Evolutionary conservation across 2,888 invertebrate species (phyloP).

Genomic region (Leucoma salicis): DNA sequence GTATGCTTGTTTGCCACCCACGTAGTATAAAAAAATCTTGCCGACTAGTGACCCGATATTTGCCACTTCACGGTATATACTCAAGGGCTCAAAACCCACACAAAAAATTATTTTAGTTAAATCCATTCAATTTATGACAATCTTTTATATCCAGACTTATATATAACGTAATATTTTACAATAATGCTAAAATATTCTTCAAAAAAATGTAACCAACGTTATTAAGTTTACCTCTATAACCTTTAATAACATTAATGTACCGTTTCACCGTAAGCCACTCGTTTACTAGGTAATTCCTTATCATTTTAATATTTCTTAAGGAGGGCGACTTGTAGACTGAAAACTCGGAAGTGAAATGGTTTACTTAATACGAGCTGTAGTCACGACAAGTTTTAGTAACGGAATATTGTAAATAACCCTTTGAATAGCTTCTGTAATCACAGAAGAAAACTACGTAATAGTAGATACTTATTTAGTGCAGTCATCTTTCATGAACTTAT

Average conservation of each 20-base stretch:
- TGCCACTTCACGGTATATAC: too few species aligned
- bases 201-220: slow-evolving; percentile 8
- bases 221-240: slow-evolving; percentile 8
- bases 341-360: slow-evolving; percentile 36
- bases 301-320: slow-evolving; percentile 33
- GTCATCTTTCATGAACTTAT: too few species aligned
- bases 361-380: slow-evolving; percentile 36
- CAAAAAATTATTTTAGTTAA: too few species aligned
- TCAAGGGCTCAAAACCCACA: too few species aligned
- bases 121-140: too few species aligned
- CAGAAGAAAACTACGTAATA: not conserved
- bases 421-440: slow-evolving; percentile 23
- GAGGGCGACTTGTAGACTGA: slow-evolving; percentile 27
- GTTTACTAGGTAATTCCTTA: slow-evolving; percentile 26
- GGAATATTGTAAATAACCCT: slow-evolving; percentile 24
- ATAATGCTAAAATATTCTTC: too few species aligned
- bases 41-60: too few species aligned
- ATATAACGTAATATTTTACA: too few species aligned
- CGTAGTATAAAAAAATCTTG: too few species aligned
- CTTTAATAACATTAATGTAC: slow-evolving; percentile 15
- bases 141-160: too few species aligned
- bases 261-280: slow-evolving; percentile 12
- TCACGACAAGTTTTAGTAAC: slow-evolving; percentile 44
- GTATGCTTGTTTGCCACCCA: too few species aligned
- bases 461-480: too few species aligned